These are phyloP conservation scores for Meiosimyza platycephala DNA, from an alignment of 2,888 invertebrate genomes.

Conservation along the genomic window DNA sequence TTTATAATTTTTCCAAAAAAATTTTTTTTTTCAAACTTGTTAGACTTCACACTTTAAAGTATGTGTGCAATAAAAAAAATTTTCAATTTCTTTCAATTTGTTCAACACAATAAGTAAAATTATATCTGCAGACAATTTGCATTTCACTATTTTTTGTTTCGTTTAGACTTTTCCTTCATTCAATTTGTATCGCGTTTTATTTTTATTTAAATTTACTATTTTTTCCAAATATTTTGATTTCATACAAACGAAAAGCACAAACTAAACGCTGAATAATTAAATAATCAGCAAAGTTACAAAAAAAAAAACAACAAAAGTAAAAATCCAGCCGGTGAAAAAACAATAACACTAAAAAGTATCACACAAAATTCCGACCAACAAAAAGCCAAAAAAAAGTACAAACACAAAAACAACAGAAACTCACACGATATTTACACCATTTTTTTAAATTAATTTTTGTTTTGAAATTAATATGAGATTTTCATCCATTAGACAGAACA, in stretches of 20 bases:
- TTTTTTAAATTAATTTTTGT: background rate
- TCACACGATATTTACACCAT: slow-evolving; percentile 38
- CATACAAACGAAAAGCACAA: background rate
- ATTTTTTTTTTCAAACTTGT: too few species aligned
- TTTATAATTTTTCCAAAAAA: too few species aligned
- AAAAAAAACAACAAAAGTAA: too few species aligned
- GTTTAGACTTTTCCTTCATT: background rate
- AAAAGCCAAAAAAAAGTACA: background rate
- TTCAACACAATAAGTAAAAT: too few species aligned
- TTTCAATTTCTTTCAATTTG: too few species aligned
- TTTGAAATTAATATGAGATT: slow-evolving; percentile 10
- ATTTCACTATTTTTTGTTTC: background rate
- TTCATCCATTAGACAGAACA: background rate
- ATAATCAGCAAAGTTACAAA: too few species aligned
- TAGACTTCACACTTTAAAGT: too few species aligned
- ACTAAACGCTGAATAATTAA: background rate
- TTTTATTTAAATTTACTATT: background rate
- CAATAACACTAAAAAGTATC: background rate
- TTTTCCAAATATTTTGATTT: background rate
- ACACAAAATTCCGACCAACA: background rate
- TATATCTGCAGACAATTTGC: background rate
- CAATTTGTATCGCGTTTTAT: background rate
- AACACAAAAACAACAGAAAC: slow-evolving; percentile 10
- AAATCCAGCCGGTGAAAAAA: background rate
- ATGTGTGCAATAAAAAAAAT: too few species aligned